These are phyloP conservation scores for Lithophane ornitopus DNA, from an alignment of 2,888 invertebrate species.

Conservation along the genomic window DNA sequence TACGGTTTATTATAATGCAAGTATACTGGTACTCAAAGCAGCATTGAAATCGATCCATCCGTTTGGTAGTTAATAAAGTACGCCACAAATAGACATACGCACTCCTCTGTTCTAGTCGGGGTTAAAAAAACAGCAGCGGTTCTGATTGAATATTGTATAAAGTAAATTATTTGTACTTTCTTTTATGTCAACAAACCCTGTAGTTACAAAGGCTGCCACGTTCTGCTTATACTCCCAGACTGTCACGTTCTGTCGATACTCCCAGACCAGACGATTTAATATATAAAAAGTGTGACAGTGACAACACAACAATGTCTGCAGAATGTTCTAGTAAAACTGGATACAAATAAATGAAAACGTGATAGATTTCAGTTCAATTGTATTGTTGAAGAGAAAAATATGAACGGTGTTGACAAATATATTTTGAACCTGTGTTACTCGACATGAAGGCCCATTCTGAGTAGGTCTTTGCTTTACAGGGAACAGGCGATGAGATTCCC, in stretches of 20 bases:
- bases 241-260: background rate
- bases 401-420: background rate
- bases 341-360: conserved; percentile 15
- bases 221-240: background rate
- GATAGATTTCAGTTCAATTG: conserved; percentile 7
- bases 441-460: background rate
- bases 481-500: too few relatives aligned
- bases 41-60: too few relatives aligned
- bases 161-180: conserved; percentile 10
- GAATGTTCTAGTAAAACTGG: conserved; percentile 11
- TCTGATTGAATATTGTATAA: background rate
- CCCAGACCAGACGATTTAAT: conserved; percentile 20
- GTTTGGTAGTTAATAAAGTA: background rate
- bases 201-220: conserved; percentile 19
- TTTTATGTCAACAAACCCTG: background rate
- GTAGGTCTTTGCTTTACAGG: background rate
- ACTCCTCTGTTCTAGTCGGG: background rate
- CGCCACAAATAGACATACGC: background rate
- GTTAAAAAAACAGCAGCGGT: background rate
- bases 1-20: background rate
- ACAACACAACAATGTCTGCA: conserved; percentile 29
- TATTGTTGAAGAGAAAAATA: background rate
- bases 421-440: background rate
- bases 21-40: background rate
- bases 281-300: conserved; percentile 36